Conservation (phyloP, 2,113 vertebrate species). For the Pollachius pollachius region DNA sequence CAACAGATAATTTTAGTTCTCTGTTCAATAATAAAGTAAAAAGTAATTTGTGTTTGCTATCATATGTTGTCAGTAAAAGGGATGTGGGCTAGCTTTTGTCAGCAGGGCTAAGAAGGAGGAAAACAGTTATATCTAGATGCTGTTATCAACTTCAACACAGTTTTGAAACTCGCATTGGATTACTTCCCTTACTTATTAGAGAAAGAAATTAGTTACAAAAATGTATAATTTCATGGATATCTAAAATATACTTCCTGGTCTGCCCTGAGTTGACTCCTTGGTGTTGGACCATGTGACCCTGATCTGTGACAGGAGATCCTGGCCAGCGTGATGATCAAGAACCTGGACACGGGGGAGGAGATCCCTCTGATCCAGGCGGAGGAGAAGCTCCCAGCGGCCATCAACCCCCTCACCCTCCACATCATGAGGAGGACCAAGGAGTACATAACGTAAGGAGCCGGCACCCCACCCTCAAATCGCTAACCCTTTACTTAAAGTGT, state of each 20-base stretch:
- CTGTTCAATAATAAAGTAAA: too few species aligned
- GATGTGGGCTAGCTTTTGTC: neutral
- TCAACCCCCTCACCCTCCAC: constrained; percentile 95
- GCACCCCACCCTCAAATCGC: neutral
- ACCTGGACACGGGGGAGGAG: constrained; percentile 98
- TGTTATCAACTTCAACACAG: neutral
- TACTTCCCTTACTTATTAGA: too few species aligned
- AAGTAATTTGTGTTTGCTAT: neutral
- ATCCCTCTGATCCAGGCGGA: constrained; percentile 96
- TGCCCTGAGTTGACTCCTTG: too few species aligned
- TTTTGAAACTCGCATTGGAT: too few species aligned
- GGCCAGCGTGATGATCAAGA: constrained; percentile 99
- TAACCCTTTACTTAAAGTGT: too few species aligned
- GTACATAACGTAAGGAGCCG: constrained; percentile 86
- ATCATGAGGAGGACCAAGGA: constrained; percentile 99
- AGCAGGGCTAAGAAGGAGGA: neutral
- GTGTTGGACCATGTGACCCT: too few species aligned
- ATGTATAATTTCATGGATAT: neutral
- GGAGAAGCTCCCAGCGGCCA: constrained; percentile 95
- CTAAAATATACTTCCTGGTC: too few species aligned
- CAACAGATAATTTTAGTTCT: neutral
- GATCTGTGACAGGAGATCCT: constrained; percentile 85
- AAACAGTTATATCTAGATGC: neutral
- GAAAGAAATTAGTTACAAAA: neutral
- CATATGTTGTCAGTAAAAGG: neutral